A percentile compares a stretch with the other conserved stretches of the same genome.
phyloP scores from a whole-genome alignment of 2,113 vertebrate species.

The Aptenodytes patagonicus region DNA sequence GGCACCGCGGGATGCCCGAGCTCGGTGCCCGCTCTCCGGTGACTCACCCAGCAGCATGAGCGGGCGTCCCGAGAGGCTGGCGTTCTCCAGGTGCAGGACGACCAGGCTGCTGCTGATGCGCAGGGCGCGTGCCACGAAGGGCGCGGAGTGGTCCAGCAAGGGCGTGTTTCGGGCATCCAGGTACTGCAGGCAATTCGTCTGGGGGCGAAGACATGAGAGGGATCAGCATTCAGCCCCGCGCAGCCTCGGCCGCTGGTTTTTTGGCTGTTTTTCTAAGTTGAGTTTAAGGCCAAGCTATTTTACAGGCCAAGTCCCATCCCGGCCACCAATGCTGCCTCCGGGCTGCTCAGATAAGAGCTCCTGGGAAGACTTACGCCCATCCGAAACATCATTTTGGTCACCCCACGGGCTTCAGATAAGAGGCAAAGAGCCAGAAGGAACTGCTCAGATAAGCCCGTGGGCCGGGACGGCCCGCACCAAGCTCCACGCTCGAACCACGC shows the following conservation, averaged over 20 bases:
- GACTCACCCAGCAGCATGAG: conserved; percentile 91
- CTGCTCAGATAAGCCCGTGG: fast-evolving
- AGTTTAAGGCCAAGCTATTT: not conserved
- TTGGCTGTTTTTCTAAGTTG: not conserved
- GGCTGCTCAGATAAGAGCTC: not conserved
- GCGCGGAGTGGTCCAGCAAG: conserved; percentile 88
- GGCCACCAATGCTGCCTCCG: fast-evolving
- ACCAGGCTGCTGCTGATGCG: conserved; percentile 91
- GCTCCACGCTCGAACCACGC: fast-evolving
- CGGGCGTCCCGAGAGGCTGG: conserved; percentile 86
- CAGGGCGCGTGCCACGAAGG: conserved; percentile 91
- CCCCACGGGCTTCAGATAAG: not conserved
- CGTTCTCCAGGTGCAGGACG: conserved; percentile 89
- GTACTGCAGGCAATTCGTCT: conserved; percentile 93
- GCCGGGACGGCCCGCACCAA: fast-evolving
- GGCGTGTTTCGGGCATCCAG: conserved; percentile 91
- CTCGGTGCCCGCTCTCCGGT: not conserved
- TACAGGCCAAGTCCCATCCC: not conserved
- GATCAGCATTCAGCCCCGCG: not conserved
- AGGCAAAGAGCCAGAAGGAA: not conserved
- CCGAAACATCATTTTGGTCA: fast-evolving
- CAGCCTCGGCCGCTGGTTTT: fast-evolving
- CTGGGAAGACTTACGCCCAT: fast-evolving
- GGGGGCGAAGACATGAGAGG: not conserved
- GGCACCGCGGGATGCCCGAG: not conserved